Evolutionary conservation across 2,797 vertebrate species (phyloP).

Genomic region (Melopsittacus undulatus): DNA sequence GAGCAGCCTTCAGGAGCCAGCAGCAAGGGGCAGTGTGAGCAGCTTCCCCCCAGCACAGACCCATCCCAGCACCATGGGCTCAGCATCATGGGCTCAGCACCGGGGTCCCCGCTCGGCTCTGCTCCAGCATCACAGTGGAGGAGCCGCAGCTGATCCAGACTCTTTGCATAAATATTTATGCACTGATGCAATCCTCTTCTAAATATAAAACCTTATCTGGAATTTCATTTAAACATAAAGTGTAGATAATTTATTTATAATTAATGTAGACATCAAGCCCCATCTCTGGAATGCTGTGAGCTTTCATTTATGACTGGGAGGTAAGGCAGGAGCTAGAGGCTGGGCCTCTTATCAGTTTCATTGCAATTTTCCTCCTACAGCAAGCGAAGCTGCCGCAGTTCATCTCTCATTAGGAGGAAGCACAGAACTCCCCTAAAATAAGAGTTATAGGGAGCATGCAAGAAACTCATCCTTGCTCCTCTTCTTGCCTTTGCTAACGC

Average conservation of each 20-base stretch:
- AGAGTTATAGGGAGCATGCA: not conserved
- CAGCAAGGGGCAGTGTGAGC: not conserved
- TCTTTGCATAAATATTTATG: slow-evolving; percentile 58
- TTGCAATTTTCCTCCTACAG: slow-evolving; percentile 43
- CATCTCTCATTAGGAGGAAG: slow-evolving; percentile 31
- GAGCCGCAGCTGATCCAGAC: not conserved
- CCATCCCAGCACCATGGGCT: not conserved
- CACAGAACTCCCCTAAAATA: slow-evolving; percentile 27
- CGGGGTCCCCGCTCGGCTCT: not conserved
- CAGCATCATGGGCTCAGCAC: rapidly evolving
- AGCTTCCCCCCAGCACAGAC: rapidly evolving
- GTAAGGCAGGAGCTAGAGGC: slow-evolving; percentile 37
- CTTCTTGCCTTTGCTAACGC: not conserved
- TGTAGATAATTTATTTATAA: slow-evolving; percentile 74
- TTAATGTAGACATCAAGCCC: slow-evolving; percentile 69
- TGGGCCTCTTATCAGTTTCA: slow-evolving; percentile 50
- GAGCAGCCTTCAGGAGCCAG: slow-evolving; percentile 81
- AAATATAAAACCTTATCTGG: slow-evolving; percentile 68
- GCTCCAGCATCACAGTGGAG: rapidly evolving
- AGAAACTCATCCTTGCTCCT: not conserved
- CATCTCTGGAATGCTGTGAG: slow-evolving; percentile 51
- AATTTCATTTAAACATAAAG: slow-evolving; percentile 66
- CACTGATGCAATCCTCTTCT: slow-evolving; percentile 8
- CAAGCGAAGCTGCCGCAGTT: slow-evolving; percentile 10
- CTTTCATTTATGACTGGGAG: slow-evolving; percentile 60